These are phyloP conservation scores for Malurus cyaneus DNA, from an alignment of 2,113 vertebrate species.

Conservation along the genomic window DNA sequence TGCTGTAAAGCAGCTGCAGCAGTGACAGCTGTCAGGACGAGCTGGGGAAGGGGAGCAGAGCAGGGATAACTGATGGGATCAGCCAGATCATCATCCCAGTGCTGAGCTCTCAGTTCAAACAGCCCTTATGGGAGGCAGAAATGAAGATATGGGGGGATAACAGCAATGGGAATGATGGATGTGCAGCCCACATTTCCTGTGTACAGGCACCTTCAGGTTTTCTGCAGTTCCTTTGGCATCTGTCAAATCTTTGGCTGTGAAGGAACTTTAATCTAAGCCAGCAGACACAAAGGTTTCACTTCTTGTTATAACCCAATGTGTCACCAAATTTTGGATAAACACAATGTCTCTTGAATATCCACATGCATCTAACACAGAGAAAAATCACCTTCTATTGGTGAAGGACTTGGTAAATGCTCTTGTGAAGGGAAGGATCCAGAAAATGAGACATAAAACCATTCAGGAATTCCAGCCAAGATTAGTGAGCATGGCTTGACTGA, in stretches of 20 bases:
- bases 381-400: not conserved
- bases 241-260: not conserved
- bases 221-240: not conserved
- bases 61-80: not conserved
- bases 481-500: not conserved
- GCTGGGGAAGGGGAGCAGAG: not conserved
- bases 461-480: not conserved
- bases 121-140: not conserved
- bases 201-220: not conserved
- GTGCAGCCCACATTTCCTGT: not conserved
- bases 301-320: not conserved
- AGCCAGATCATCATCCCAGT: not conserved
- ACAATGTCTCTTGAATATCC: not conserved
- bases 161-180: not conserved
- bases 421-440: not conserved
- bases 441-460: not conserved
- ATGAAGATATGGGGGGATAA: not conserved
- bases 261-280: not conserved
- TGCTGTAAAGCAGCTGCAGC: not conserved
- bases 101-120: not conserved
- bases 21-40: not conserved
- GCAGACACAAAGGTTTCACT: not conserved
- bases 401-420: not conserved
- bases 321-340: not conserved
- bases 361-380: not conserved